Base-by-base conservation (phyloP, 1,140 invertebrate genomes). In the Venturia canescens region DNA sequence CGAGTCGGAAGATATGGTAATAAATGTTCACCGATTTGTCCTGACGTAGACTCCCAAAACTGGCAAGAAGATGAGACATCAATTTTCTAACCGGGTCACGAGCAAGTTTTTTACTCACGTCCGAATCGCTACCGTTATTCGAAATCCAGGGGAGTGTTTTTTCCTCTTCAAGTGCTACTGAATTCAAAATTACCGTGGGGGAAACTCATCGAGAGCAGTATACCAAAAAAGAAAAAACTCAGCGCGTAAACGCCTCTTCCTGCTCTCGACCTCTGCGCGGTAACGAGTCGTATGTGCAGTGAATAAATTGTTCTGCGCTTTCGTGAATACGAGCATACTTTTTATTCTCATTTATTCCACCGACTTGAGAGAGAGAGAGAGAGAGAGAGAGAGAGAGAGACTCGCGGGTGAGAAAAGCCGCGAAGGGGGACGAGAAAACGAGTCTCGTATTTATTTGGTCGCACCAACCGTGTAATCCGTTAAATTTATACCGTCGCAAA, bases 401-500 rank as follows among this genome's bases (percentile, higher is more conserved):
- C 26, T 48, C 23, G 1, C 38, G 72, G 44, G n/a, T 48, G 21
- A 27, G 18, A 11, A 75, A 44, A 50, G 48, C 53, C 21, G 72
- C 15, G 29, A 67, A 67, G 67, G n/a, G 34, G 31, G 23, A 26
- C 15, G 60, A 60, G 76, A 67, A 67, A 78, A 67, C 57, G 70
- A 72, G 70, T 72, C 38, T 48, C 80, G 82, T 87, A 84, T 87
- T 87, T 86, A 86, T 87, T 87, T 87, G 85, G 86, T 84, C 83
- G 83, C 80, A 83, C 80, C 70, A n/a, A 50, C 81, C 74, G 71
- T 82, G 75, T 81, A 85, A 85, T 84, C 79, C 75, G 26, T 80
- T 80, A 83, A 88, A 88, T 89, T 87, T 88, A 89, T 87, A 84
- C 79, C 80, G 84, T 81, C 79, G 84, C 83, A 81, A 85, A 88